phyloP scores from a whole-genome alignment of 2,888 invertebrate genomes.

The Stegana nigrithorax region DNA sequence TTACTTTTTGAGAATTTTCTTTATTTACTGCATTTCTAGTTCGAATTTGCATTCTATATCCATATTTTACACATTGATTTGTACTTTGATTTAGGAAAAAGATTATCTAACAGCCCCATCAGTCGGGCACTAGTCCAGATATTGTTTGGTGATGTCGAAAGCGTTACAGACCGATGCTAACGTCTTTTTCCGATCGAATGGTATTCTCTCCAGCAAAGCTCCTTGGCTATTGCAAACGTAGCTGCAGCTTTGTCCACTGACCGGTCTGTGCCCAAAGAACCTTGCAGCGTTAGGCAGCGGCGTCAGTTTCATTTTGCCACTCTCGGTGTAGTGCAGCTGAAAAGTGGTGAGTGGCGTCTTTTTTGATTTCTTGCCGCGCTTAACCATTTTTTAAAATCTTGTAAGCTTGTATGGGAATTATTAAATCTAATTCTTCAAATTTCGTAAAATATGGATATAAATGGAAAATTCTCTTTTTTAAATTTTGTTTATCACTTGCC shows the following conservation, averaged over 20 bases:
- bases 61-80: not conserved
- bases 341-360: constrained; percentile 24
- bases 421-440: not conserved
- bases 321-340: constrained; percentile 22
- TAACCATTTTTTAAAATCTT: not conserved
- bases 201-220: not conserved
- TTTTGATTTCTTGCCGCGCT: not conserved
- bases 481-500: too few relatives aligned
- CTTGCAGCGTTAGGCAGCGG: too few relatives aligned
- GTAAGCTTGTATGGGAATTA: too few relatives aligned
- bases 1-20: not conserved
- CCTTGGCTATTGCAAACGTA: not conserved
- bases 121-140: constrained; percentile 10
- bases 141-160: not conserved
- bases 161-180: too few relatives aligned
- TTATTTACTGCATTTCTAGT: too few relatives aligned
- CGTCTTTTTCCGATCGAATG: too few relatives aligned
- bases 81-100: too few relatives aligned
- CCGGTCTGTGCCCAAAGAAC: too few relatives aligned
- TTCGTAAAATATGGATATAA: not conserved
- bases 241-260: too few relatives aligned
- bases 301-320: not conserved
- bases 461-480: too few relatives aligned
- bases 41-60: not conserved
- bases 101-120: too few relatives aligned